A percentile compares a stretch with the other conserved stretches of the same genome.
These are phyloP conservation scores for Flexamia atlantica DNA, from an alignment of 2,888 invertebrate species.

Conservation along the genomic window DNA sequence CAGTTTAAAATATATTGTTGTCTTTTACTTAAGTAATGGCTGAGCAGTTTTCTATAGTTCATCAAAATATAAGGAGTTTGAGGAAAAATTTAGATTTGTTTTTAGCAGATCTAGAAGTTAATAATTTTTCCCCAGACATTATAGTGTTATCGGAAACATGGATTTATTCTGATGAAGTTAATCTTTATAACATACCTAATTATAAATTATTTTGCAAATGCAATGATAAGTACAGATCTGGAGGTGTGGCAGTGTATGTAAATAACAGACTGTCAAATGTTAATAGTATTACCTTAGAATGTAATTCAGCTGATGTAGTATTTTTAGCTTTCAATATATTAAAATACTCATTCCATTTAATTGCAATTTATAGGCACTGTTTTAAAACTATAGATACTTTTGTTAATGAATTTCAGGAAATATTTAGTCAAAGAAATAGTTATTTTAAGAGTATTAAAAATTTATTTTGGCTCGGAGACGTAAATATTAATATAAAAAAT, in stretches of 20 bases:
- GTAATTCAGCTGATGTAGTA: neutral
- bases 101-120: neutral
- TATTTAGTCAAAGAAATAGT: neutral
- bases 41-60: no score
- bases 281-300: neutral
- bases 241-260: slow-evolving; percentile 40
- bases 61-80: no score
- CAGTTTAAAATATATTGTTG: no score
- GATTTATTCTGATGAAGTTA: slow-evolving; percentile 30
- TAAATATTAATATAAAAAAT: neutral
- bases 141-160: slow-evolving; percentile 43
- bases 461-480: slow-evolving; percentile 8
- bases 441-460: neutral
- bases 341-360: neutral
- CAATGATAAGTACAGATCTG: no score
- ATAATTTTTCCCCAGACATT: slow-evolving; percentile 11
- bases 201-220: no score
- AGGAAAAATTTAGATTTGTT: slow-evolving; percentile 8
- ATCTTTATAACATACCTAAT: slow-evolving; percentile 28
- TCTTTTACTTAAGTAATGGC: no score
- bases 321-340: neutral
- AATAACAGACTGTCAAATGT: neutral
- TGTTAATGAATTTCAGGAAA: neutral
- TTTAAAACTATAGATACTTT: neutral
- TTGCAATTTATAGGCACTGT: neutral